Conservation (phyloP, 2,113 vertebrate species). For the Colaptes auratus region DNA sequence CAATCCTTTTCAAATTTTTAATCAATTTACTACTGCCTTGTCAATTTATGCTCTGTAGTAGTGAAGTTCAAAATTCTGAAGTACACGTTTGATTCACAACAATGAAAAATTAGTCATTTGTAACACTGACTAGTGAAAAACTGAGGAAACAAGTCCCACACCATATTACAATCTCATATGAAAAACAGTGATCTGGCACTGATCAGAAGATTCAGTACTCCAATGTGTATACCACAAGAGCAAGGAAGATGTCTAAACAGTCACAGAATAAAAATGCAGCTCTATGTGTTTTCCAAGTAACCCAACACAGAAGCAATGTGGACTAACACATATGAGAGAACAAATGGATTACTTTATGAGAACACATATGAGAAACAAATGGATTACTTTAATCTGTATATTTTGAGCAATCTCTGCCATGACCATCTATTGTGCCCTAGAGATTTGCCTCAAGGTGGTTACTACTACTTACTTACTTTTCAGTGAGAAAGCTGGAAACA, state of each 20-base stretch:
- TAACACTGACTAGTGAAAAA: neutral
- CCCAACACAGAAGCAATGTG: neutral
- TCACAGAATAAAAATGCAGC: neutral
- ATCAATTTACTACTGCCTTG: neutral
- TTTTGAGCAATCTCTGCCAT: neutral
- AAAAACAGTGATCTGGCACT: neutral
- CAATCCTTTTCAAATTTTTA: neutral
- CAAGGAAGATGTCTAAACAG: neutral
- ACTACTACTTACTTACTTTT: neutral
- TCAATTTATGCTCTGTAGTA: neutral
- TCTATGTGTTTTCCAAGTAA: neutral
- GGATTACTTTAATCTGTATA: neutral
- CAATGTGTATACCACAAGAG: neutral
- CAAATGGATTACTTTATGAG: neutral
- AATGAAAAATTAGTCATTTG: neutral
- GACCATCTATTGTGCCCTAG: neutral
- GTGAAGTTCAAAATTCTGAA: neutral
- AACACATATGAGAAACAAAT: neutral
- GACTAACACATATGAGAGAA: neutral
- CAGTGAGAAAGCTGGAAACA: neutral
- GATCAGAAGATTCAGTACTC: neutral
- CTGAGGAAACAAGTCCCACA: neutral
- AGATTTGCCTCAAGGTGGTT: neutral
- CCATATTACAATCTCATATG: fast-evolving
- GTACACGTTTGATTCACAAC: neutral